These are phyloP conservation scores for Fregetta grallaria DNA, from an alignment of 2,113 vertebrate species.

Conservation along the genomic window DNA sequence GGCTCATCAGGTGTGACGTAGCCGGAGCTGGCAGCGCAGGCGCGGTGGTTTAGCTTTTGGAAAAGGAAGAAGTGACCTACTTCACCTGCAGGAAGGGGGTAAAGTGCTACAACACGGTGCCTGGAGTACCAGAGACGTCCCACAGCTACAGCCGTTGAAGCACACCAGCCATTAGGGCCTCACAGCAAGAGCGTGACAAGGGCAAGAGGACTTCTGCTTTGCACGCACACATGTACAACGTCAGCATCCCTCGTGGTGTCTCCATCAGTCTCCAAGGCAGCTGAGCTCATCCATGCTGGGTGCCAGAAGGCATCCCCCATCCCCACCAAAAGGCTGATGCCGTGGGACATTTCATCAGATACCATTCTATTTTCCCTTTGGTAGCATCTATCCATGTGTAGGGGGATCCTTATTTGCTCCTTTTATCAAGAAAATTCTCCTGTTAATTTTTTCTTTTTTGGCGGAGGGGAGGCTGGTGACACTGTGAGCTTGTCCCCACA, in stretches of 20 bases:
- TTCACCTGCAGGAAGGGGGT: background rate
- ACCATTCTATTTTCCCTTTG: background rate
- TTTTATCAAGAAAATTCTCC: background rate
- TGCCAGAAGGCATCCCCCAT: background rate
- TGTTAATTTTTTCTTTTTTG: background rate
- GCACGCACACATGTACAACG: background rate
- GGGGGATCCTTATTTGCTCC: background rate
- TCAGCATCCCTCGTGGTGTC: background rate
- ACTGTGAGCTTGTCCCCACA: background rate
- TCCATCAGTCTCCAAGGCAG: background rate
- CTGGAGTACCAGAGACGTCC: background rate
- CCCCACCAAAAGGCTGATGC: background rate
- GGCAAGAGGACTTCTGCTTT: background rate
- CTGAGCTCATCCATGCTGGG: background rate
- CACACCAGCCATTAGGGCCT: background rate
- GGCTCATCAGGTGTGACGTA: background rate
- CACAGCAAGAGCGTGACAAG: accelerated
- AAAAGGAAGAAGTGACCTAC: background rate
- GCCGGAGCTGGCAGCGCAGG: background rate
- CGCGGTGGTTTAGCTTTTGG: background rate
- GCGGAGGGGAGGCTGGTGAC: background rate
- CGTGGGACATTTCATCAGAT: background rate
- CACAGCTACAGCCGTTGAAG: background rate
- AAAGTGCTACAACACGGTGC: accelerated
- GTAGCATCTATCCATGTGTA: background rate